Base-by-base conservation (phyloP, 2,888 invertebrate species). In the Odontothrips loti region DNA sequence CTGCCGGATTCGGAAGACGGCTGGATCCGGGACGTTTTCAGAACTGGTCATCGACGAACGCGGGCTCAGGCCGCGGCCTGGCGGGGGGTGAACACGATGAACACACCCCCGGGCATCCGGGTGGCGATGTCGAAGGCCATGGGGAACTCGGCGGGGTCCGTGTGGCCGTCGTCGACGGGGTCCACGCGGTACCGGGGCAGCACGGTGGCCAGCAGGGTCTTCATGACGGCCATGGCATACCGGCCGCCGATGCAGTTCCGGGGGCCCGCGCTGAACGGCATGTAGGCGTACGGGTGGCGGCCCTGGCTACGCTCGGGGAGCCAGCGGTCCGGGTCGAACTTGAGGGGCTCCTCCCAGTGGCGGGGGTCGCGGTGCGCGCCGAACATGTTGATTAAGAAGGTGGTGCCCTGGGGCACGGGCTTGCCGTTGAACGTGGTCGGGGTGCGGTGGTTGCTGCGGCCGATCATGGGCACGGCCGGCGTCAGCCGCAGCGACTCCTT, bases 261-360 rank as follows among this genome's bases (percentile, higher is more conserved):
- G 6, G 87, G 86, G 9, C 87, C 87, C 12, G 87, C 87, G 63
- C 87, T 87, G 83, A 88, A 88, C 17, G 87, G 87, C 27, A 88
- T 85, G 81, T 86, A 88, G 3, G 87, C 86, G 82, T 86, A 88
- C 1, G 87, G 87, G 84, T 89, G 88, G 78, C 89, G 85, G 2
- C 86, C 86, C 1, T 82, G 82, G 1, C 83, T 83, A 81, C 88
- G 88, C 82, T 89, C 88, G 1, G 87, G 86, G 20, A 87, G 84
- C 84, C 90, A 90, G 79, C 89, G 85, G 83, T 89, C 89, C 0
- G 90, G 90, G 82, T 89, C 86, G 84, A 88, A 90, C 79, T 83
- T 43, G 34, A 43, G 34, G 34, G 34, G 34, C 34, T 43, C 34
- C 34, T 43, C 34, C 34, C 34, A 43, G 51, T 20, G 51, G 12